Base-by-base conservation (phyloP, 1,140 invertebrate species). In the Calliopsis andreniformis region DNA sequence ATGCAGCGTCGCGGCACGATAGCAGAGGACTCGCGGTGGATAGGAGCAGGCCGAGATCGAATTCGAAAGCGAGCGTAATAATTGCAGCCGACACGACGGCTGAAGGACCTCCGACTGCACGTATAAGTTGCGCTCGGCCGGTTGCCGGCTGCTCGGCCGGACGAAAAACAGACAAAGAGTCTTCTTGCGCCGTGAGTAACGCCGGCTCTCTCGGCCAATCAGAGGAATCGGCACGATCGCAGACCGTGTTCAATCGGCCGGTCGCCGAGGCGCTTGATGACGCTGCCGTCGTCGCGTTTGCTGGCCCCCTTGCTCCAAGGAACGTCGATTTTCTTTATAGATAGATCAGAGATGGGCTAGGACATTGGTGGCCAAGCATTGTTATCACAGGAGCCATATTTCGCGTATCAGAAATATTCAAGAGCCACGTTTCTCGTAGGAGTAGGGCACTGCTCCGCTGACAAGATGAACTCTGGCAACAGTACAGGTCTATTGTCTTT, bases 161-260 rank as follows among this genome's bases (percentile, higher is more conserved):
- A 84, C 77, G 82, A 84, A 84, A 84, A 84, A 84, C 82, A 82
- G 82, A 84, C 82, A 84, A 84, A 84, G 82, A 84, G 82, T 84
- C 80, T 83, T 79, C 71, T 83, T 68, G 79, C 81, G 58, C 68
- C 80, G 76, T 72, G 64, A 79, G 71, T 77, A 84, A 68, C 78
- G 82, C 70, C 77, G 71, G 81, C 63, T 71, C 81, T 71, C 81
- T 83, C 63, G 68, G 78, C 82, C 82, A 84, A 84, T 84, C 71
- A 70, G 82, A 84, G 45, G 82, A 83, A 83, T 83, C 82, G 82
- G 66, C 80, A 83, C 76, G 82, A 83, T 83, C 82, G 76, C 71
- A 43, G 63, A 55, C 80, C 59, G 75, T 51, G 76, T 79, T 83
- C 80, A 72, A 83, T 76, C 80, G 80, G 81, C 76, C 62, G 66